Evolutionary conservation across 2,888 invertebrate genomes (phyloP).

Genomic region (Pandemis cinnamomeana): DNA sequence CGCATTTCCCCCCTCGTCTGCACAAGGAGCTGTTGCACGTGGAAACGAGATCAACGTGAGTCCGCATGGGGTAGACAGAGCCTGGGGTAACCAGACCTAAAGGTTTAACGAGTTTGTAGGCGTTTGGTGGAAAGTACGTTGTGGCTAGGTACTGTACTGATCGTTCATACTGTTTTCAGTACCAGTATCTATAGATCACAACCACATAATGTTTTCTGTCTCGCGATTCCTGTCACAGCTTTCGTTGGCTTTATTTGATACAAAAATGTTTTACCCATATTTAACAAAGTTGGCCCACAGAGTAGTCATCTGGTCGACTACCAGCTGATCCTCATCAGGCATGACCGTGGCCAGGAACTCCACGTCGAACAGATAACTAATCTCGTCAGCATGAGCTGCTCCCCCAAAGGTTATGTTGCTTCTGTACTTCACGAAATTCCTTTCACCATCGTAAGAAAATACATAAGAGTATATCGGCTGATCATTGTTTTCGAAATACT

Average conservation of each 20-base stretch:
- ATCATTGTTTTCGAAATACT: conserved; percentile 52
- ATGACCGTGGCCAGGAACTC: conserved; percentile 38
- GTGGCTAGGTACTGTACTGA: no score
- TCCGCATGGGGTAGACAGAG: no score
- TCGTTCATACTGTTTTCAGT: no score
- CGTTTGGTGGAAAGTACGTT: no score
- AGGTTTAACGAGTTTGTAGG: no score
- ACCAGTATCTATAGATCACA: no score
- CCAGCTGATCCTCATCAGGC: conserved; percentile 55
- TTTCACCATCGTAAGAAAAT: conserved; percentile 60
- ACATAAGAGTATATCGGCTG: conserved; percentile 60
- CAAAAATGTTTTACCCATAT: conserved; percentile 53
- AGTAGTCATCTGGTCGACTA: conserved; percentile 63
- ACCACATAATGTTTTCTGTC: no score
- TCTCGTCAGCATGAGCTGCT: conserved; percentile 64
- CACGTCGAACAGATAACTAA: conserved; percentile 61
- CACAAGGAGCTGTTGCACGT: no score
- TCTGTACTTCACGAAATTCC: conserved; percentile 38
- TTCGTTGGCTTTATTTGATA: not conserved
- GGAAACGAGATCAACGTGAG: no score
- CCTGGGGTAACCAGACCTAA: no score
- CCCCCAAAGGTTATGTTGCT: conserved; percentile 33
- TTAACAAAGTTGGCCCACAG: conserved; percentile 75
- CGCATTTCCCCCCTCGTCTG: no score
- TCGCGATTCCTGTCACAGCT: no score